phyloP scores from a whole-genome alignment of 2,113 vertebrate genomes.

The Tringa solitaria region DNA sequence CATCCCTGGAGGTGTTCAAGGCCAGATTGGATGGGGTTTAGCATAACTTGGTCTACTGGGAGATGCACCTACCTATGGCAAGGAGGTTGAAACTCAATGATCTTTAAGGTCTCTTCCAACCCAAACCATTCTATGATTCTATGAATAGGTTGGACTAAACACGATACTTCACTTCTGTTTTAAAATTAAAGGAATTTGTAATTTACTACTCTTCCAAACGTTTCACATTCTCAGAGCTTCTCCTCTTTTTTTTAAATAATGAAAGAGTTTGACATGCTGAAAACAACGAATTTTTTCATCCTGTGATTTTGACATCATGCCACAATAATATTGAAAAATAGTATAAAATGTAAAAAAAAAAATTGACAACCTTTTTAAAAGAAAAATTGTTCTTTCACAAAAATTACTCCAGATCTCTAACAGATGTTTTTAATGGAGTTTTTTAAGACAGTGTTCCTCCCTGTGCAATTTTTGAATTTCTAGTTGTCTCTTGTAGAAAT shows the following conservation, averaged over 20 bases:
- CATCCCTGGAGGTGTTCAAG: neutral
- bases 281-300: neutral
- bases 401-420: neutral
- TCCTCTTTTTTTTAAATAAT: neutral
- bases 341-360: neutral
- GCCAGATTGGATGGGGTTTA: neutral
- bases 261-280: neutral
- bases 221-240: neutral
- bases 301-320: neutral
- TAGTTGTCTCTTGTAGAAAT: neutral
- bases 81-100: neutral
- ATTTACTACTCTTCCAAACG: neutral
- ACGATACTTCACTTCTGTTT: neutral
- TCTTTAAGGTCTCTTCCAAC: neutral
- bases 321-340: neutral
- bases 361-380: neutral
- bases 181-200: neutral
- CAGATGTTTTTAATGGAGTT: neutral
- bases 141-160: neutral
- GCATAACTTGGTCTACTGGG: neutral
- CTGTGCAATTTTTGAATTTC: neutral
- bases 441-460: neutral
- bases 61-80: neutral
- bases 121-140: neutral
- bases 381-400: neutral